Conservation (phyloP, 2,888 invertebrate genomes). For the Platycheirus rosarum region DNA sequence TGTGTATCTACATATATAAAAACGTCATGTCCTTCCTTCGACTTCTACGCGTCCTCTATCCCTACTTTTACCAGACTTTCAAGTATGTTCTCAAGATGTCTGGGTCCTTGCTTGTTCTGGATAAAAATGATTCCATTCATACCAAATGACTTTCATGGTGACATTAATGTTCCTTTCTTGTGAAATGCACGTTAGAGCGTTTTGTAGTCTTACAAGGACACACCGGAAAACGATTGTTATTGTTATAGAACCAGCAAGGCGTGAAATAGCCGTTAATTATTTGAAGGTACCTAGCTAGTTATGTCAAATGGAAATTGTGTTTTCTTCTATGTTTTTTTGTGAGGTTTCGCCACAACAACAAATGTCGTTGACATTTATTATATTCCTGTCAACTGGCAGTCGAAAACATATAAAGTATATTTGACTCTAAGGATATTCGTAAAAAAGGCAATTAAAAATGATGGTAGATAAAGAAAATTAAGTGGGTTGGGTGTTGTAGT, state of each 20-base stretch:
- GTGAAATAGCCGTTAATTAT: conserved; percentile 27
- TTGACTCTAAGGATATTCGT: too few species aligned
- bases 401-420: too few species aligned
- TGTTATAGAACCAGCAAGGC: conserved; percentile 29
- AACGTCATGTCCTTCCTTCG: neutral
- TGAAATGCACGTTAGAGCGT: neutral
- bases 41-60: neutral
- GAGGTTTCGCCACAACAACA: too few species aligned
- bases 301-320: conserved; percentile 17
- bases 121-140: conserved; percentile 20
- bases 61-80: neutral
- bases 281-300: conserved; percentile 26
- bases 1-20: too few species aligned
- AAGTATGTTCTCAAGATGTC: conserved; percentile 2
- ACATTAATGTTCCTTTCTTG: neutral
- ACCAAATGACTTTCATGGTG: conserved; percentile 18
- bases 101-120: neutral
- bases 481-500: too few species aligned
- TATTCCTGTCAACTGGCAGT: neutral
- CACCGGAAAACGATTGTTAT: conserved; percentile 15
- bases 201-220: neutral
- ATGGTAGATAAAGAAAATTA: too few species aligned
- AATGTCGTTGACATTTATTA: neutral
- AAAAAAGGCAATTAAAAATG: too few species aligned
- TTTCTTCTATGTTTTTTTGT: neutral